Evolutionary conservation across 2,888 invertebrate species (phyloP).

Genomic region (Brachylomia viminalis): DNA sequence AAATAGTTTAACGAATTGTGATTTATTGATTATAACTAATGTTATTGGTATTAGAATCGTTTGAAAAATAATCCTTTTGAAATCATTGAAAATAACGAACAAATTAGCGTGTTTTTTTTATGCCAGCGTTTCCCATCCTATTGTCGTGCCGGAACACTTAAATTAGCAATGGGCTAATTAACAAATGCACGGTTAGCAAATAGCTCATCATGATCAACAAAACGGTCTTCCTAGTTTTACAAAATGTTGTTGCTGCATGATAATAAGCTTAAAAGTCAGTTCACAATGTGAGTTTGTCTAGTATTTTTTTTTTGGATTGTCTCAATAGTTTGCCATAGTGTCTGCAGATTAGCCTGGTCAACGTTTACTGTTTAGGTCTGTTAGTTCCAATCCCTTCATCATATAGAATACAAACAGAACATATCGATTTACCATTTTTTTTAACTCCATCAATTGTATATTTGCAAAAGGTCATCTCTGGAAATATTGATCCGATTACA

Average conservation of each 20-base stretch:
- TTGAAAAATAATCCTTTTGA: too few species aligned
- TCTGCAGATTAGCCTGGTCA: neutral
- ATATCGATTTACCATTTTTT: neutral
- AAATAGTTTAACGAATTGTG: neutral
- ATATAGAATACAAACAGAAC: neutral
- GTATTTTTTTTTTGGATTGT: neutral
- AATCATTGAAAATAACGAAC: too few species aligned
- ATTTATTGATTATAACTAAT: neutral
- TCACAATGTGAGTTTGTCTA: neutral
- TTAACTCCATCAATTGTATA: neutral
- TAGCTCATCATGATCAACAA: constrained; percentile 14
- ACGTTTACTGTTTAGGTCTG: neutral
- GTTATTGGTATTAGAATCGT: neutral
- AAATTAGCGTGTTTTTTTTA: neutral
- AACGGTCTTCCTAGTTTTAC: constrained; percentile 14
- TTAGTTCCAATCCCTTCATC: neutral
- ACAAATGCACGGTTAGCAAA: constrained; percentile 30
- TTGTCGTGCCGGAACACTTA: constrained; percentile 28
- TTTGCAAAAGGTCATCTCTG: neutral
- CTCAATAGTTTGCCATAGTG: neutral
- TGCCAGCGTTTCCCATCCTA: constrained; percentile 4
- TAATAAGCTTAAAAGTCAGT: neutral
- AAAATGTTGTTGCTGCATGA: neutral
- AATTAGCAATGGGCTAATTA: constrained; percentile 49
- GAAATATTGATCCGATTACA: neutral